phyloP scores from a whole-genome alignment of 1,140 invertebrate genomes.

The Halotydeus destructor region DNA sequence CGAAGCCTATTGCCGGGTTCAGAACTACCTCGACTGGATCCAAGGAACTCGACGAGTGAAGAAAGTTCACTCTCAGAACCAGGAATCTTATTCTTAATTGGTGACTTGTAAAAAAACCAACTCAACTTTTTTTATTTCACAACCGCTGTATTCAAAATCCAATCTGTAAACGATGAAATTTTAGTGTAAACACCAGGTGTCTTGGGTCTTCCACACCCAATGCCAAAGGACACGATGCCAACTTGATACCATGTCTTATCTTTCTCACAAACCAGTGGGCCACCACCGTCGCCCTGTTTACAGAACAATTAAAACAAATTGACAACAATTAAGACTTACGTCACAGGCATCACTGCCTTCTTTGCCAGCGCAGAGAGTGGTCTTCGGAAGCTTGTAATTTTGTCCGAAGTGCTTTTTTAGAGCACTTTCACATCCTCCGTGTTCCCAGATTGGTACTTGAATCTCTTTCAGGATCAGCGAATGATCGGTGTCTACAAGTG shows the following conservation, averaged over 20 bases:
- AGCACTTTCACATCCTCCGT: slow-evolving; percentile 24
- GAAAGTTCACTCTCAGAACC: no score
- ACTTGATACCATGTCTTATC: slow-evolving; percentile 30
- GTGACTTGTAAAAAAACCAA: no score
- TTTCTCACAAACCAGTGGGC: slow-evolving; percentile 21
- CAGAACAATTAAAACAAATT: slow-evolving; percentile 18
- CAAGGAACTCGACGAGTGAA: no score
- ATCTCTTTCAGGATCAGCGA: slow-evolving; percentile 30
- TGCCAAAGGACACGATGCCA: slow-evolving; percentile 49
- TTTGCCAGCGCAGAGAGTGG: slow-evolving; percentile 32
- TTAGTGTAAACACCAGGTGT: slow-evolving; percentile 49
- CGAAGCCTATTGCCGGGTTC: slow-evolving; percentile 55
- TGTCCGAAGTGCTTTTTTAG: slow-evolving; percentile 26
- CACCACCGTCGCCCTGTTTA: slow-evolving; percentile 16
- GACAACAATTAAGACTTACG: slow-evolving; percentile 19
- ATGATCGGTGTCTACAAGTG: slow-evolving; percentile 22
- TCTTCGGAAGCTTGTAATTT: slow-evolving; percentile 25
- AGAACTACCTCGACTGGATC: no score
- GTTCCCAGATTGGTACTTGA: slow-evolving; percentile 27
- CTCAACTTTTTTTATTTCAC: no score
- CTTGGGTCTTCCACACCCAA: slow-evolving; percentile 36
- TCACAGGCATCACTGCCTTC: slow-evolving; percentile 29
- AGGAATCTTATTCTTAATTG: no score
- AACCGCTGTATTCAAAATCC: slow-evolving; percentile 25
- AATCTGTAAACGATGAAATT: slow-evolving; percentile 35